These are phyloP conservation scores for Albula goreensis DNA, from an alignment of 2,113 vertebrate species.

Conservation along the genomic window DNA sequence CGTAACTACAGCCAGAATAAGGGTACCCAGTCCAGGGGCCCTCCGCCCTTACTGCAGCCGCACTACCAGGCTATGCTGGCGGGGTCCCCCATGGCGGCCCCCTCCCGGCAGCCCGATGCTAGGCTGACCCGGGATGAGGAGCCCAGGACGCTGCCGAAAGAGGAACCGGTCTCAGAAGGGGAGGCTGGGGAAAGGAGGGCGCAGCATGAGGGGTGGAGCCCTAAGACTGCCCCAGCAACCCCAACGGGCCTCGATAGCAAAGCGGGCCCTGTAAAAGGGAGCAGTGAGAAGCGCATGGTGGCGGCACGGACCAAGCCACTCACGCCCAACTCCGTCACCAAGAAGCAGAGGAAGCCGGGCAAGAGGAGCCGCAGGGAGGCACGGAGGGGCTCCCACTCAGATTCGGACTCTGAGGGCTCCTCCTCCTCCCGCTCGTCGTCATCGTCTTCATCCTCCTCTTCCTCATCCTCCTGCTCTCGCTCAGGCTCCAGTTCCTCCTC, in stretches of 20 bases:
- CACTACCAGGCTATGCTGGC: slow-evolving; percentile 74
- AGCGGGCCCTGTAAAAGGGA: slow-evolving; percentile 55
- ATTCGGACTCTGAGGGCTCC: slow-evolving; percentile 81
- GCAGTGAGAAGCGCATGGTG: slow-evolving; percentile 81
- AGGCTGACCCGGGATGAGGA: slow-evolving; percentile 73
- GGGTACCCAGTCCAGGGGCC: slow-evolving; percentile 70
- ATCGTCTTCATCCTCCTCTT: slow-evolving; percentile 89
- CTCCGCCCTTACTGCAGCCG: slow-evolving; percentile 75
- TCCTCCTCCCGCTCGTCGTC: slow-evolving; percentile 87
- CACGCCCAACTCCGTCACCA: slow-evolving; percentile 85
- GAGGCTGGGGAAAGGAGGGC: slow-evolving; percentile 71
- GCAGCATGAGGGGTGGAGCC: slow-evolving; percentile 75
- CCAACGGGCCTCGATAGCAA: slow-evolving; percentile 76
- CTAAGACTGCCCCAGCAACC: slow-evolving; percentile 66
- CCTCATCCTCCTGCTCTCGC: slow-evolving; percentile 81
- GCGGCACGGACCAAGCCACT: slow-evolving; percentile 93
- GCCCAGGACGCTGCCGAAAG: slow-evolving; percentile 69
- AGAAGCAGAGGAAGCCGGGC: slow-evolving; percentile 79
- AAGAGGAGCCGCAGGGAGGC: slow-evolving; percentile 69
- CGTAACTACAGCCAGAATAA: slow-evolving; percentile 91
- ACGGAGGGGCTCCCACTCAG: slow-evolving; percentile 75
- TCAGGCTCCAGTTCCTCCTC: slow-evolving; percentile 78
- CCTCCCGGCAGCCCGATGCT: slow-evolving; percentile 66
- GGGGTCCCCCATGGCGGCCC: slow-evolving; percentile 75
- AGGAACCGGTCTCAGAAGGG: slow-evolving; percentile 81